Conservation (phyloP, 2,113 vertebrate species). For the Haemorhous mexicanus region DNA sequence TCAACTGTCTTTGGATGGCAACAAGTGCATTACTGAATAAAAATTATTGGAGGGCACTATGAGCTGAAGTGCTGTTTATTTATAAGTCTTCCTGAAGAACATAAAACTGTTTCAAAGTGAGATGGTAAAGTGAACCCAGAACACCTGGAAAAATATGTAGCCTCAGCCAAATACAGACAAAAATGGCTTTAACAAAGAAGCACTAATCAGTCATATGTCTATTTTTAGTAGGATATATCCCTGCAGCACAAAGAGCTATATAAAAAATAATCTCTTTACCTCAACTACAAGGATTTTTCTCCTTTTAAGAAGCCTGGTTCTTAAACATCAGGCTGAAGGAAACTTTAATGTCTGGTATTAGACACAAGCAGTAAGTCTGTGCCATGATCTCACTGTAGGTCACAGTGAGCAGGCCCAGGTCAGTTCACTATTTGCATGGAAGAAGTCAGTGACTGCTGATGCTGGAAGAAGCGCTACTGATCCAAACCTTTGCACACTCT, state of each 20-base stretch:
- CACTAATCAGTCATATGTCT: neutral
- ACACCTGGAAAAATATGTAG: neutral
- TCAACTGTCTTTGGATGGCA: neutral
- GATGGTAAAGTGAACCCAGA: neutral
- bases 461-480: neutral
- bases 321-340: neutral
- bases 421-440: neutral
- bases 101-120: neutral
- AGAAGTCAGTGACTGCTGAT: neutral
- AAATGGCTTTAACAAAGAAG: neutral
- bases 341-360: neutral
- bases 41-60: neutral
- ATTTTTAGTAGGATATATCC: neutral
- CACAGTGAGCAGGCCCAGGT: neutral
- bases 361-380: neutral
- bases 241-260: neutral
- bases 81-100: neutral
- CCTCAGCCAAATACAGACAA: neutral
- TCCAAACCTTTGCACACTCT: neutral
- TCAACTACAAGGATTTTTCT: neutral
- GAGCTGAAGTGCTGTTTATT: neutral
- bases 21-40: neutral
- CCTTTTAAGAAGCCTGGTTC: neutral
- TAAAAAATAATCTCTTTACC: slow-evolving; percentile 13
- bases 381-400: neutral